Evolutionary conservation across 2,888 invertebrate species (phyloP).

Genomic region (Diaphora mendica): DNA sequence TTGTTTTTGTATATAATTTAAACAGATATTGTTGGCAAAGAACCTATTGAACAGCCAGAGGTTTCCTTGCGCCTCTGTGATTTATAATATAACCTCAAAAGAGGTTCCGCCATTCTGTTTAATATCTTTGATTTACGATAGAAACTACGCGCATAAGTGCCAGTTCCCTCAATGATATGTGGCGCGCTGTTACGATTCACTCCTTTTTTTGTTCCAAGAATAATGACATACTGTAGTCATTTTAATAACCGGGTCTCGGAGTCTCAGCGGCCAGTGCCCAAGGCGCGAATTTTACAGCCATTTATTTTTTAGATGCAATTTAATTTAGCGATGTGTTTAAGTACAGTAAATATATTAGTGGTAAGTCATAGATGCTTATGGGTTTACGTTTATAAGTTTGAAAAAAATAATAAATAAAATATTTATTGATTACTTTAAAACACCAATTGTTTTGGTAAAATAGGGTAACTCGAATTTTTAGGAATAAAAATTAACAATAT

Average conservation of each 20-base stretch:
- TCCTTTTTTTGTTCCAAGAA: conserved; percentile 78
- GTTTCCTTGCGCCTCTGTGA: conserved; percentile 80
- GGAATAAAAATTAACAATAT: conserved; percentile 15
- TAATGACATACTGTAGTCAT: conserved; percentile 83
- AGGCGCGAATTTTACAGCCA: conserved; percentile 76
- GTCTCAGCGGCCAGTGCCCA: conserved; percentile 66
- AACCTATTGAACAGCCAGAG: conserved; percentile 77
- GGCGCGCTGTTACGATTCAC: conserved; percentile 80
- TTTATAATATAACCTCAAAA: conserved; percentile 86
- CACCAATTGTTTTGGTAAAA: conserved; percentile 19
- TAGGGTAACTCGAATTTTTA: conserved; percentile 10
- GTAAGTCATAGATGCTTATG: conserved; percentile 47
- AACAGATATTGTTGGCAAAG: conserved; percentile 74
- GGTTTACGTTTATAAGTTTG: conserved; percentile 47
- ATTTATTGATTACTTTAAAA: conserved; percentile 29
- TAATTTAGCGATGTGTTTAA: conserved; percentile 61
- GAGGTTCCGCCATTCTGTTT: conserved; percentile 85
- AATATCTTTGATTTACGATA: conserved; percentile 87
- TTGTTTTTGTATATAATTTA: conserved; percentile 71
- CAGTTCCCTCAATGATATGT: conserved; percentile 83
- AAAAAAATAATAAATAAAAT: conserved; percentile 13
- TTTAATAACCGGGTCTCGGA: conserved; percentile 77
- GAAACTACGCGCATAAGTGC: conserved; percentile 84
- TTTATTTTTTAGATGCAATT: conserved; percentile 72
- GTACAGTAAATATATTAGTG: conserved; percentile 56